These are phyloP conservation scores for Andrena praecox DNA, from an alignment of 2,888 invertebrate genomes.

Conservation along the genomic window DNA sequence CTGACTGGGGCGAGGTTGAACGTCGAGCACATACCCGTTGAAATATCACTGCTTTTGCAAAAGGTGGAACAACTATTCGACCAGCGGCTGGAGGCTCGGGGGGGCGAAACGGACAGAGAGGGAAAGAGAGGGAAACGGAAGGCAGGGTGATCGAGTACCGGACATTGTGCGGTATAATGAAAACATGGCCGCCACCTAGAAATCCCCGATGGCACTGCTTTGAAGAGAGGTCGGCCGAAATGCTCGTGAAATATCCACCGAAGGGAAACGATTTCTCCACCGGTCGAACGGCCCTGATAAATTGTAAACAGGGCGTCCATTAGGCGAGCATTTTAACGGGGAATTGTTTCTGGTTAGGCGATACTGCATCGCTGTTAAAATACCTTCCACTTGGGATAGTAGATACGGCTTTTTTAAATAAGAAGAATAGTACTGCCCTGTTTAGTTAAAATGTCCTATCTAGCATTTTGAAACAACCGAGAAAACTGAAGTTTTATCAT, in stretches of 20 bases:
- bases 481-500: too few relatives aligned
- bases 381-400: neutral
- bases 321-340: neutral
- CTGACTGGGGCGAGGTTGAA: conserved; percentile 72
- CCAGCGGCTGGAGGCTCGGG: conserved; percentile 49
- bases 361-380: neutral
- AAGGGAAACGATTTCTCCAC: conserved; percentile 16
- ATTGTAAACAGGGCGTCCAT: neutral
- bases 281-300: neutral
- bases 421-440: neutral
- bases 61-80: conserved; percentile 73
- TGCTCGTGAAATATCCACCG: conserved; percentile 32
- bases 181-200: conserved; percentile 82
- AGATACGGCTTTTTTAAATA: neutral
- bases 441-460: too few relatives aligned
- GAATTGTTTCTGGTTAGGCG: neutral
- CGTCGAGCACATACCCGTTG: conserved; percentile 70
- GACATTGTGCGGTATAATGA: conserved; percentile 82
- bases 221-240: conserved; percentile 45
- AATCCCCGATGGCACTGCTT: conserved; percentile 70
- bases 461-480: too few relatives aligned
- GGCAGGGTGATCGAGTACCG: conserved; percentile 80
- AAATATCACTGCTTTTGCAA: conserved; percentile 81
- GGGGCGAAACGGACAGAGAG: conserved; percentile 51
- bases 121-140: conserved; percentile 63